phyloP scores from a whole-genome alignment of 2,888 invertebrate genomes.

The Patella caerulea region DNA sequence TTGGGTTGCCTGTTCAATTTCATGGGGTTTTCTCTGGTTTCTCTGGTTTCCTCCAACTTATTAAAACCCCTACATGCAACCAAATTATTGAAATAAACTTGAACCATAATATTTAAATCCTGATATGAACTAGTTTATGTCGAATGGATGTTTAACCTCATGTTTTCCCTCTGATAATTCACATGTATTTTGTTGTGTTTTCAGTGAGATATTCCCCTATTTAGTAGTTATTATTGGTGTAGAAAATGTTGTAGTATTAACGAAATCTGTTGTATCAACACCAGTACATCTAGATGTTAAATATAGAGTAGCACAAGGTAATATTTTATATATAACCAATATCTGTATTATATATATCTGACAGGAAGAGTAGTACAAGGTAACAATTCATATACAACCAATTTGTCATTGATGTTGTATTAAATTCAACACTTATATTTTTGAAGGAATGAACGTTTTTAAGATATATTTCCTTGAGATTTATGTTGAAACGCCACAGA shows the following conservation, averaged over 20 bases:
- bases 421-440: background rate
- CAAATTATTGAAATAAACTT: no score
- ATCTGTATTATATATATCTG: background rate
- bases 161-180: background rate
- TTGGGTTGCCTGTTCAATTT: no score
- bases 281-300: constrained; percentile 92
- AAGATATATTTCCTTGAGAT: no score
- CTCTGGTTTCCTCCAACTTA: no score
- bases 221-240: constrained; percentile 93
- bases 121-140: no score
- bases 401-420: background rate
- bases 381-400: no score
- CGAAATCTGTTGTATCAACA: constrained; percentile 89
- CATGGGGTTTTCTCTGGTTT: no score
- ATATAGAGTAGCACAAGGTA: constrained; percentile 88
- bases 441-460: no score
- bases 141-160: no score
- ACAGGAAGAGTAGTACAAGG: background rate
- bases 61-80: no score
- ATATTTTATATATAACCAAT: background rate
- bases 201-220: constrained; percentile 89
- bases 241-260: constrained; percentile 77
- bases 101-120: no score
- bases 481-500: background rate
- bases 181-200: constrained; percentile 31